Conservation (phyloP, 1,140 invertebrate genomes). For the Bombus difficillimus region DNA sequence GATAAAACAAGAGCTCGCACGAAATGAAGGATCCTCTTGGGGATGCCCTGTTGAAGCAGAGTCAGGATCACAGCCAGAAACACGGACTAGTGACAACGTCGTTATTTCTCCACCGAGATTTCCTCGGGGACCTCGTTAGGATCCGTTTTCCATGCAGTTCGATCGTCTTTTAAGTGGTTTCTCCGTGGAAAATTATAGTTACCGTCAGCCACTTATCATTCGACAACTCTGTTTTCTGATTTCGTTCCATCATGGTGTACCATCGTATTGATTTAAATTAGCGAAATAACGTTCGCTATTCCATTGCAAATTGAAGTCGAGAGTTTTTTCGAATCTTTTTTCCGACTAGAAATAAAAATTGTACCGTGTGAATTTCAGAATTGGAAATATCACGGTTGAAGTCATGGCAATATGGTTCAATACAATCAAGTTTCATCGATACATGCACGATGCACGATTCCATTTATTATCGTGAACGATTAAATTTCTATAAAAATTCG, state of each 20-base stretch:
- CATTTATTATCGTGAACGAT: not conserved
- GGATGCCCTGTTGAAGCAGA: not conserved
- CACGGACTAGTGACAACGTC: slow-evolving; percentile 37
- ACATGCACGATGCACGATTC: not conserved
- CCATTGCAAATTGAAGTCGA: not conserved
- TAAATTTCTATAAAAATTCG: not conserved
- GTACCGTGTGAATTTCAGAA: not conserved
- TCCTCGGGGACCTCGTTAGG: slow-evolving; percentile 55
- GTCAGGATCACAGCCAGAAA: slow-evolving; percentile 16
- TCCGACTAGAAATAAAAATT: not conserved
- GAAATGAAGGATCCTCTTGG: slow-evolving; percentile 21
- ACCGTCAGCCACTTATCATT: not conserved
- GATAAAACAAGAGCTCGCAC: slow-evolving; percentile 7
- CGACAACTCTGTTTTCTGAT: not conserved
- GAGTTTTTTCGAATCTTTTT: too few species aligned
- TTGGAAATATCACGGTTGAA: not conserved
- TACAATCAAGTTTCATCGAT: not conserved
- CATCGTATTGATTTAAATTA: not conserved
- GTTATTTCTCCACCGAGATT: slow-evolving; percentile 54
- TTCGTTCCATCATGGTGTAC: not conserved
- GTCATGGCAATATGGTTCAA: not conserved
- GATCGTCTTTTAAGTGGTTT: slow-evolving; percentile 38
- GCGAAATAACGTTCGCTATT: not conserved
- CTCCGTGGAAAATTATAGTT: not conserved
- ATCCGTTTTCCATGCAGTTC: slow-evolving; percentile 34